Base-by-base conservation (phyloP, 2,113 vertebrate genomes). In the Alligator sinensis region DNA sequence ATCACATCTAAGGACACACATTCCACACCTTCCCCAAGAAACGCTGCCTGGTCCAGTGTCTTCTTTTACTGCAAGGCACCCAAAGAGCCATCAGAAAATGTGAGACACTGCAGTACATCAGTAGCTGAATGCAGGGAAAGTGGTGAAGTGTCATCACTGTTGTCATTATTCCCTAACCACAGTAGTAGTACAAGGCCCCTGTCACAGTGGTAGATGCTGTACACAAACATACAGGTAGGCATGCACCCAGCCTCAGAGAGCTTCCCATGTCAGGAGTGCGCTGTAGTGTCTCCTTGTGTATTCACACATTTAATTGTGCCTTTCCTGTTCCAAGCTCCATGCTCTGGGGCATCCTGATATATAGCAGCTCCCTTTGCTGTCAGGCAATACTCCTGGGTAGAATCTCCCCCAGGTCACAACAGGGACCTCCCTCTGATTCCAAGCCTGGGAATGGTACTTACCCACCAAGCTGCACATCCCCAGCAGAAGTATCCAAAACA, bases 371-470 rank as follows among this genome's bases (percentile, higher is more conserved):
- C 61, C 61, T 62, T 62, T 62, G 61, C 61, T 62, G 24, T 25
- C 25, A 8, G 61, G 21, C 25, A 25, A 22, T 11, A 11, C 61
- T 11, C 61, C 22, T 21, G 61, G 61, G 24, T 21, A 9, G 87
- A 83, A 76, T 34, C 89, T 12, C 28, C 57, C 14, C 5, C 22
- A 72, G 25, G 15, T 2, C 22, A 91, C 4, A 77, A 91, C 24
- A 75, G 18, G 18, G 76, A 30, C 7, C 84, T 47, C 62, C 34
- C 11, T 78, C 62, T 24, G 2, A 59, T 70, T 25, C 30, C 12
- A n/a, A 78, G 30, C 28, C 84, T n/a, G 13, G 0, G 54, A 90
- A n/a, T 11, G 0, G 1, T 19, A 95, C 97, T 96, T 94, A 98
- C 98, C 76, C 0, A 62, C 94, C 30, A 79, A 70, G 63, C 54